Evolutionary conservation across 2,797 vertebrate genomes (phyloP).

Genomic region (Acanthis flammea): DNA sequence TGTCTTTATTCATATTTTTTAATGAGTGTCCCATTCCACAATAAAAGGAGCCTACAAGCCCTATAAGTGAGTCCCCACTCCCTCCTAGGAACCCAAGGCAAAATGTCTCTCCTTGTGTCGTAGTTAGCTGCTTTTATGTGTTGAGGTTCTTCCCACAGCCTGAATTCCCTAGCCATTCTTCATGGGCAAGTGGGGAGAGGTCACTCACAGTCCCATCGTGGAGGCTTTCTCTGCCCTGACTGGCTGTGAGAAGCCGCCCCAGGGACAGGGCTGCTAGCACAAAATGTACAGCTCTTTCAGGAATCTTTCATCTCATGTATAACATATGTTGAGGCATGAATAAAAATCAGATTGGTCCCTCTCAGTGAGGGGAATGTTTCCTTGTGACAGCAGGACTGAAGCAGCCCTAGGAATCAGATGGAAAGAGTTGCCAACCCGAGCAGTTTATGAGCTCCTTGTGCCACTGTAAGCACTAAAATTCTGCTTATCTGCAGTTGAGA

Average conservation of each 20-base stretch:
- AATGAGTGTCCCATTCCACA: fast-evolving
- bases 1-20: neutral
- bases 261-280: neutral
- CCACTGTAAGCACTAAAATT: neutral
- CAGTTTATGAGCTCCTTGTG: neutral
- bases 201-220: neutral
- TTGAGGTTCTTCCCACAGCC: neutral
- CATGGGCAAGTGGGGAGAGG: neutral
- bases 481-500: neutral
- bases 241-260: neutral
- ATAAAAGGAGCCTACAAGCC: neutral
- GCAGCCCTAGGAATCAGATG: fast-evolving
- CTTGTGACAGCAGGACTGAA: neutral
- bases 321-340: neutral
- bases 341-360: neutral
- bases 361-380: neutral
- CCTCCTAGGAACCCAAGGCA: neutral
- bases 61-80: neutral
- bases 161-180: neutral
- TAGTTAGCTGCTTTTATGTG: neutral
- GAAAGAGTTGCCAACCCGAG: neutral
- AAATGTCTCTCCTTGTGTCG: fast-evolving
- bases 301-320: neutral
- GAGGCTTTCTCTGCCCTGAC: neutral
- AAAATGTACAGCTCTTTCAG: neutral